Evolutionary conservation across 2,888 invertebrate genomes (phyloP).

Genomic region (Drosophila multiciliata): DNA sequence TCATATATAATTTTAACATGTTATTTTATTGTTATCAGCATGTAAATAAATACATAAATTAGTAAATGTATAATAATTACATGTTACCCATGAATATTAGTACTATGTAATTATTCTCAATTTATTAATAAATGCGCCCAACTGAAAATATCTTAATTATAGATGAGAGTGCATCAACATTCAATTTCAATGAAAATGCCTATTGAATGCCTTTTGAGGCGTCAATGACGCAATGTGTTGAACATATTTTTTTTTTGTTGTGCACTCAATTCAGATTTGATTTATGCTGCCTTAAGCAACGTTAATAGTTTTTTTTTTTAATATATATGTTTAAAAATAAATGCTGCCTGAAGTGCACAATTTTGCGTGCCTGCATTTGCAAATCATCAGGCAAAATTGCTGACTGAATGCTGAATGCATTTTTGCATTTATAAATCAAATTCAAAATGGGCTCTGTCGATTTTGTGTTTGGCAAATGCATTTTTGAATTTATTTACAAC

Average conservation of each 20-base stretch:
- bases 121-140: conserved; percentile 44
- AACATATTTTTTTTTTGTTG: not conserved
- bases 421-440: conserved; percentile 23
- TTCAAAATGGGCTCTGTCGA: conserved; percentile 29
- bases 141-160: conserved; percentile 60
- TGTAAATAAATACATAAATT: not conserved
- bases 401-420: conserved; percentile 29
- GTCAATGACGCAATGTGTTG: conserved; percentile 35
- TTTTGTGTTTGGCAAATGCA: conserved; percentile 4
- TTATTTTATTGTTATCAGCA: not conserved
- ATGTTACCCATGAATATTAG: not conserved
- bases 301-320: not conserved
- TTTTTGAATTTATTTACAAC: conserved; percentile 23
- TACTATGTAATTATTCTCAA: conserved; percentile 39
- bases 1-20: not conserved
- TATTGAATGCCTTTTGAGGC: conserved; percentile 42
- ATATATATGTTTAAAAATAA: conserved; percentile 7
- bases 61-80: not conserved
- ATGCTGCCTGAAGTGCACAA: conserved; percentile 36
- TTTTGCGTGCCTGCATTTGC: conserved; percentile 44
- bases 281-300: conserved; percentile 31
- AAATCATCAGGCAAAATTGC: conserved; percentile 22
- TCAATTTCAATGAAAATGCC: conserved; percentile 40
- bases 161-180: conserved; percentile 13
- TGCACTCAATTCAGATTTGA: conserved; percentile 23